Conservation (phyloP, 2,888 invertebrate genomes). For the Timandra comae region DNA sequence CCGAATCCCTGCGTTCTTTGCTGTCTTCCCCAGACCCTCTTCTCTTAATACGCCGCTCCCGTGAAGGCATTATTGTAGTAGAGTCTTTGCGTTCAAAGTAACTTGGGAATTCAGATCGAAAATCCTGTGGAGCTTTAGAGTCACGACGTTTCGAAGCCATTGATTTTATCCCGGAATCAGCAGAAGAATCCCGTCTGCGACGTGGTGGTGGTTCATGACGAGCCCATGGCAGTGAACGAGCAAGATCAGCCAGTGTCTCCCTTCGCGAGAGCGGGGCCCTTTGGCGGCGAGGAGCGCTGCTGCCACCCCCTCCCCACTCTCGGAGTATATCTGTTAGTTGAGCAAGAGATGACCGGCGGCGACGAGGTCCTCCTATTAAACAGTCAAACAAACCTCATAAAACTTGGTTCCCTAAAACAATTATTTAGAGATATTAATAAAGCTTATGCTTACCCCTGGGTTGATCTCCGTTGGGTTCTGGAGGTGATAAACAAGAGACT, state of each 20-base stretch:
- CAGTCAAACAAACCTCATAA: constrained; percentile 8
- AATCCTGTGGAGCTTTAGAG: constrained; percentile 82
- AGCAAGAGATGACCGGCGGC: constrained; percentile 90
- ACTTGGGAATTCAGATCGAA: constrained; percentile 83
- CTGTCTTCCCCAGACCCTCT: constrained; percentile 80
- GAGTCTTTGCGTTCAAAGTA: constrained; percentile 83
- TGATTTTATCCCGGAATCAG: constrained; percentile 89
- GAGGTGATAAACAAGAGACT: constrained; percentile 89
- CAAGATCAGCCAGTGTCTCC: constrained; percentile 92
- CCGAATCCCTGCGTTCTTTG: constrained; percentile 79
- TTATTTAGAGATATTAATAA: no score
- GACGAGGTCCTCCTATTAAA: constrained; percentile 77
- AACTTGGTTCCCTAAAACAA: no score
- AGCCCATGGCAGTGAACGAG: constrained; percentile 89
- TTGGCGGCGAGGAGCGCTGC: constrained; percentile 67
- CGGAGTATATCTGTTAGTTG: constrained; percentile 92
- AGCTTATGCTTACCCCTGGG: constrained; percentile 44
- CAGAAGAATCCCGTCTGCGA: constrained; percentile 91
- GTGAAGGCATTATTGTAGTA: constrained; percentile 68
- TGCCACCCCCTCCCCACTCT: constrained; percentile 88
- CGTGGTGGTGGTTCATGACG: constrained; percentile 78
- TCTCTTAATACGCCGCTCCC: constrained; percentile 66
- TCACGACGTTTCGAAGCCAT: constrained; percentile 84
- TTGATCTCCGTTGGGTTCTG: constrained; percentile 83
- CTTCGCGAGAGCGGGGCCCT: constrained; percentile 86